Base-by-base conservation (phyloP, 2,113 vertebrate species). In the Ammodramus savannarum region DNA sequence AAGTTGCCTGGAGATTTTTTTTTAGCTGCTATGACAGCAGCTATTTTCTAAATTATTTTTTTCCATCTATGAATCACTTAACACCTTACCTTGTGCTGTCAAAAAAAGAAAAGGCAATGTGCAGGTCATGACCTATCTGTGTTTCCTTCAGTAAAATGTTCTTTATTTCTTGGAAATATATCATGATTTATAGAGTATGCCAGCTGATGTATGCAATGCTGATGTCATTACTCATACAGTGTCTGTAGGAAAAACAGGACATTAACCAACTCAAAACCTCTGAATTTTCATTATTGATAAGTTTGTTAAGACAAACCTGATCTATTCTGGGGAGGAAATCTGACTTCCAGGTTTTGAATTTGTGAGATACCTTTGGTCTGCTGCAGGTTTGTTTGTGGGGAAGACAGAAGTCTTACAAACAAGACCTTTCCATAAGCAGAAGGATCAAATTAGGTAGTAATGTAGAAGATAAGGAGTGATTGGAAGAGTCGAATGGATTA, bases 401-500 rank as follows among this genome's bases (percentile, higher is more conserved):
- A 74, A 61, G 46, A 23, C n/a, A 39, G 15, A 67, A 73, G 49
- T 1, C 27, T 22, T 68, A 59, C 44, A 55, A 55, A 63, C 26
- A 67, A 52, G 15, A 34, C 15, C 4, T 62, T 39, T 85, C 36
- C 11, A 17, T 18, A 17, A 68, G 16, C 12, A 76, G 13, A 46
- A 84, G 25, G 58, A 41, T 2, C n/a, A 18, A 46, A 52, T 7
- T 6, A 32, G 22, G 6, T 4, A 26, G 17, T 6, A 51, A 51
- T 2, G 36, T 7, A 13, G 32, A 34, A 43, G 16, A 2, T 5
- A 63, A 54, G 4, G 81, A 58, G 6, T 11, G 11, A 22, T 73
- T 17, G 49, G 34, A 51, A 36, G 17, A 49, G 20, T 14, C 6
- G 1, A 7, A 31, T 0, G 9, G 13, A 4, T 83, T n/a, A 58